These are phyloP conservation scores for Volucella bombylans DNA, from an alignment of 2,888 invertebrate species.

Conservation along the genomic window DNA sequence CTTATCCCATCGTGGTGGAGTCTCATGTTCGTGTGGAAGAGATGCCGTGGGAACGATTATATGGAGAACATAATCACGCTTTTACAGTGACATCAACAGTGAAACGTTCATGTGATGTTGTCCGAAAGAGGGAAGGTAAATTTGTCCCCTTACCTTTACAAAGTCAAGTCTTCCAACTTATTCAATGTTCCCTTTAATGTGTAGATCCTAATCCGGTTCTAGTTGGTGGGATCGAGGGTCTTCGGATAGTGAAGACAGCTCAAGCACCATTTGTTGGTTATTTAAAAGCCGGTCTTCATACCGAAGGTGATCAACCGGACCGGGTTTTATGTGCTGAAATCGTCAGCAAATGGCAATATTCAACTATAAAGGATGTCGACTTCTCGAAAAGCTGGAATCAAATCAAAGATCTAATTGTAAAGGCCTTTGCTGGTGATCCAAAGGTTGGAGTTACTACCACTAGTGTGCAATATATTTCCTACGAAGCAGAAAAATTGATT, in stretches of 20 bases:
- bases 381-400: conserved; percentile 69
- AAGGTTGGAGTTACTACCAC: conserved; percentile 69
- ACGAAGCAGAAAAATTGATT: conserved; percentile 67
- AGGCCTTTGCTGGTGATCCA: conserved; percentile 73
- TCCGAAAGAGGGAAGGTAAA: conserved; percentile 69
- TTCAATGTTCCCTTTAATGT: not conserved
- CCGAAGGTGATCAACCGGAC: conserved; percentile 75
- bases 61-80: conserved; percentile 73
- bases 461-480: conserved; percentile 74
- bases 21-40: conserved; percentile 74
- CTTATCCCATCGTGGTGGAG: conserved; percentile 69
- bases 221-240: conserved; percentile 68
- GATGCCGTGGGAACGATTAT: conserved; percentile 72
- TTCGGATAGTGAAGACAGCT: conserved; percentile 74
- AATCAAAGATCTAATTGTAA: conserved; percentile 69
- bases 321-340: conserved; percentile 73
- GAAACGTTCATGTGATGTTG: conserved; percentile 72
- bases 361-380: conserved; percentile 64
- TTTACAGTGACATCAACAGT: conserved; percentile 65
- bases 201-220: conserved; percentile 63
- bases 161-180: not conserved
- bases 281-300: conserved; percentile 71
- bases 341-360: conserved; percentile 74
- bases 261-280: conserved; percentile 75
- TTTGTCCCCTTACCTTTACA: not conserved